phyloP scores from a whole-genome alignment of 2,113 vertebrate species.

The Vulpes ferrilata region DNA sequence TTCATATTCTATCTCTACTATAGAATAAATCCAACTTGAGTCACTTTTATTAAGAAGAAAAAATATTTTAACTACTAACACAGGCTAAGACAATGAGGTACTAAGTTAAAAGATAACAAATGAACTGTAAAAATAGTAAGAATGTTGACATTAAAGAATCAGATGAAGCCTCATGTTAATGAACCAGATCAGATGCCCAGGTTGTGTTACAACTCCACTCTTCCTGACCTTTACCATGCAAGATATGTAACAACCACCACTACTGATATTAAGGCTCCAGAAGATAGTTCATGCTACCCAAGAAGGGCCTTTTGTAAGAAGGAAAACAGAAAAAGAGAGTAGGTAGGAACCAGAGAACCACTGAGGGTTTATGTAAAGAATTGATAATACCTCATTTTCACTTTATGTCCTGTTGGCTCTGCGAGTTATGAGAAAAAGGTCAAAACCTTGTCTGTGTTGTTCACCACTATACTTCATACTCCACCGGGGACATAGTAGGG shows the following conservation, averaged over 20 bases:
- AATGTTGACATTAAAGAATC: not conserved
- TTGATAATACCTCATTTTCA: not conserved
- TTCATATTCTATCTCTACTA: slow-evolving; percentile 1
- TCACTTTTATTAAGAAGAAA: slow-evolving; percentile 1
- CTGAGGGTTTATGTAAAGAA: not conserved
- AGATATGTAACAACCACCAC: not conserved
- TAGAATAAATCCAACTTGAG: not conserved
- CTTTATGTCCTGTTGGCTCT: not conserved
- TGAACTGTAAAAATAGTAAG: not conserved
- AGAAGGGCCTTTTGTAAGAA: not conserved
- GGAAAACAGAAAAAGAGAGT: not conserved
- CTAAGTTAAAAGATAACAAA: not conserved
- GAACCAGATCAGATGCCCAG: not conserved
- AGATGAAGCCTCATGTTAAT: not conserved
- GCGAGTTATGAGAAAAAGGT: not conserved
- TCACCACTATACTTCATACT: not conserved
- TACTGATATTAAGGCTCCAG: not conserved
- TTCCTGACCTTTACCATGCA: not conserved
- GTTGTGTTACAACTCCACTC: not conserved
- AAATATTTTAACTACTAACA: not conserved
- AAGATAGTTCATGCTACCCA: not conserved
- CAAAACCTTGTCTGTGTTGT: not conserved
- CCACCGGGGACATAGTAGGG: not conserved
- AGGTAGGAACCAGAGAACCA: not conserved
- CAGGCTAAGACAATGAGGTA: not conserved